phyloP scores from a whole-genome alignment of 2,797 vertebrate species.

The Siniperca obscura region DNA sequence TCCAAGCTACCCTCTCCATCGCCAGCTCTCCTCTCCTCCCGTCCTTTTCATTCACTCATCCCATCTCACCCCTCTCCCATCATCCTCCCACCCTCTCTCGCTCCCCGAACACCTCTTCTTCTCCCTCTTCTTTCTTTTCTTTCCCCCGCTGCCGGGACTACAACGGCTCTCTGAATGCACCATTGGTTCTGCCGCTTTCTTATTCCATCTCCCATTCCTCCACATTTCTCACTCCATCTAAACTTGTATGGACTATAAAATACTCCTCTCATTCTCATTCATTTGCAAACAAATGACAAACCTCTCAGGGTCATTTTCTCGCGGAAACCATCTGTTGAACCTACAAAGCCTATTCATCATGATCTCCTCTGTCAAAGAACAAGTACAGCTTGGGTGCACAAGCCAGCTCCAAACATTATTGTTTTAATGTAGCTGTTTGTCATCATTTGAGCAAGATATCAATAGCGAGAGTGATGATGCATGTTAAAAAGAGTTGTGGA shows the following conservation, averaged over 20 bases:
- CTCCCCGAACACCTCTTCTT: conserved; percentile 19
- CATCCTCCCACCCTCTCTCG: conserved; percentile 5
- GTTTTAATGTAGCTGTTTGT: conserved; percentile 53
- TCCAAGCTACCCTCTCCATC: conserved; percentile 15
- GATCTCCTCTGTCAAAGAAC: conserved; percentile 16
- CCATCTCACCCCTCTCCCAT: conserved; percentile 15
- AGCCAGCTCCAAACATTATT: conserved; percentile 34
- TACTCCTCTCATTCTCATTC: conserved; percentile 21
- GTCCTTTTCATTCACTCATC: conserved; percentile 23
- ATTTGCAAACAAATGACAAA: conserved; percentile 35
- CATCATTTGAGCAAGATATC: conserved; percentile 42
- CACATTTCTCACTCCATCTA: conserved; percentile 30
- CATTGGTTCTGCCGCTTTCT: conserved; percentile 24
- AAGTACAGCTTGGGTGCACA: conserved; percentile 15
- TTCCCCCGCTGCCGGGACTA: conserved; percentile 21
- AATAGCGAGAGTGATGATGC: conserved; percentile 10
- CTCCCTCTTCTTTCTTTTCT: conserved; percentile 12
- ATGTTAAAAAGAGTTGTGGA: conserved; percentile 6
- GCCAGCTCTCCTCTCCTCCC: neutral
- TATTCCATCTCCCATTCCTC: conserved; percentile 15
- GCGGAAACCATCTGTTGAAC: conserved; percentile 42
- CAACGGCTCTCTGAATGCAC: conserved; percentile 31
- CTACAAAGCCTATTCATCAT: conserved; percentile 43
- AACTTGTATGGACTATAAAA: conserved; percentile 38
- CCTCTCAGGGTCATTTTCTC: conserved; percentile 35